Evolutionary conservation across 2,797 vertebrate genomes (phyloP).

Genomic region (Pangasius sanitwongsei): DNA sequence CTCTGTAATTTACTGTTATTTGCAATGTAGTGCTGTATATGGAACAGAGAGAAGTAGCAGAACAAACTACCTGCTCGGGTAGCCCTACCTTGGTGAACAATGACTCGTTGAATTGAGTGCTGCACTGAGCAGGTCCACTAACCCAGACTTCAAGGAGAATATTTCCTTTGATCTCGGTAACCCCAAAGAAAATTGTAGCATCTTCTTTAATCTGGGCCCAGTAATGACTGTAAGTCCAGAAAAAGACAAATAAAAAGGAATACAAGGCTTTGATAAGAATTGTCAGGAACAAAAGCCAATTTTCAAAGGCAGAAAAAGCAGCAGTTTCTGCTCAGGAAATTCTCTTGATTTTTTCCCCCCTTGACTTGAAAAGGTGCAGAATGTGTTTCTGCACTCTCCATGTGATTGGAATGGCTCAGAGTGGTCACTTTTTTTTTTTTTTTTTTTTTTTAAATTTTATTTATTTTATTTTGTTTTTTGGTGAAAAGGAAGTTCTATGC

Average conservation of each 20-base stretch:
- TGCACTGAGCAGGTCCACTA: conserved; percentile 74
- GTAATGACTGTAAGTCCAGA: conserved; percentile 89
- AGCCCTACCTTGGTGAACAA: conserved; percentile 72
- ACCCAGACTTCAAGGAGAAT: conserved; percentile 86
- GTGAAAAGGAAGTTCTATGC: conserved; percentile 75
- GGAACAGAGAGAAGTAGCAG: conserved; percentile 52
- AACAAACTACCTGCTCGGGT: conserved; percentile 66
- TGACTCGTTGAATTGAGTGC: conserved; percentile 73
- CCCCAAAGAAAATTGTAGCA: conserved; percentile 84
- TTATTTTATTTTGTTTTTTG: conserved; percentile 59
- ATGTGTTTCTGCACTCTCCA: conserved; percentile 80
- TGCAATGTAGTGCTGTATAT: conserved; percentile 37
- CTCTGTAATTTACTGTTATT: conserved; percentile 47
- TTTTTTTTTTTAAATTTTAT: not conserved
- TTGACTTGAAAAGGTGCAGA: conserved; percentile 83
- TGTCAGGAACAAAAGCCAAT: conserved; percentile 86
- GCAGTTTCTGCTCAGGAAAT: conserved; percentile 81
- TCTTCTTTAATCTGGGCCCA: conserved; percentile 86
- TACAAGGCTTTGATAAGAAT: conserved; percentile 89
- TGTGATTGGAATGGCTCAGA: conserved; percentile 79
- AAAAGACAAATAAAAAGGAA: conserved; percentile 91
- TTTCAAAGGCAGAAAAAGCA: conserved; percentile 87
- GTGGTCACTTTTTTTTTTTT: conserved; percentile 71
- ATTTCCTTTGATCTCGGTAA: conserved; percentile 84
- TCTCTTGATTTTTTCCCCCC: conserved; percentile 64